Evolutionary conservation across 2,888 invertebrate species (phyloP).

Genomic region (Unio delphinus): DNA sequence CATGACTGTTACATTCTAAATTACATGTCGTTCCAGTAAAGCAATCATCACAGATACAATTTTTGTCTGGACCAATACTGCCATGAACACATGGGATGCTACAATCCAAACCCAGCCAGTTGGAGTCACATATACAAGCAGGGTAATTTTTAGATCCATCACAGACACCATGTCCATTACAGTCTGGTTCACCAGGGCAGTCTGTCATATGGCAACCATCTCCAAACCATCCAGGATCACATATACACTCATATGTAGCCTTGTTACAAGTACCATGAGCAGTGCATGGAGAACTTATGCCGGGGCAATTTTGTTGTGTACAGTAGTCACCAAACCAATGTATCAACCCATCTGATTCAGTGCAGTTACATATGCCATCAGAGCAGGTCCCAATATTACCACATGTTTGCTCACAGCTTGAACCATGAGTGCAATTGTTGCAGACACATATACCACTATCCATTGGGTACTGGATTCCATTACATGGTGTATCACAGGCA

Average conservation of each 20-base stretch:
- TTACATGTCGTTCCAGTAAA: conserved; percentile 41
- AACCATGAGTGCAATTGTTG: conserved; percentile 22
- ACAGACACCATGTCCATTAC: conserved; percentile 45
- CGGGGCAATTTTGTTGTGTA: conserved; percentile 49
- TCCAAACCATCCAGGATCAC: conserved; percentile 49
- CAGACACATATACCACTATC: conserved; percentile 45
- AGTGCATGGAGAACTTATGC: conserved; percentile 39
- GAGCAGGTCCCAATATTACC: conserved; percentile 34
- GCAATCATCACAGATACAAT: conserved; percentile 42
- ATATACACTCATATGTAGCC: conserved; percentile 46
- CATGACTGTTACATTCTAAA: conserved; percentile 32
- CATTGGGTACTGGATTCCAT: conserved; percentile 48
- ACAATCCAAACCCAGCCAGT: conserved; percentile 53
- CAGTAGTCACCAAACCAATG: conserved; percentile 29
- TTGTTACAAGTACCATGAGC: conserved; percentile 27
- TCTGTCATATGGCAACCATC: conserved; percentile 47
- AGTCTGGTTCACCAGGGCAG: conserved; percentile 53
- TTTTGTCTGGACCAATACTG: conserved; percentile 14
- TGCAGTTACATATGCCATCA: conserved; percentile 21
- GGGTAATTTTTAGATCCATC: conserved; percentile 36
- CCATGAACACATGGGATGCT: conserved; percentile 40
- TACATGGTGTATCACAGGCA: conserved; percentile 49
- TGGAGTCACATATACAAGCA: conserved; percentile 36
- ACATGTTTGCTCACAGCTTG: conserved; percentile 29
- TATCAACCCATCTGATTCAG: conserved; percentile 5